Base-by-base conservation (phyloP, 2,888 invertebrate species). In the Julus scandinavius region DNA sequence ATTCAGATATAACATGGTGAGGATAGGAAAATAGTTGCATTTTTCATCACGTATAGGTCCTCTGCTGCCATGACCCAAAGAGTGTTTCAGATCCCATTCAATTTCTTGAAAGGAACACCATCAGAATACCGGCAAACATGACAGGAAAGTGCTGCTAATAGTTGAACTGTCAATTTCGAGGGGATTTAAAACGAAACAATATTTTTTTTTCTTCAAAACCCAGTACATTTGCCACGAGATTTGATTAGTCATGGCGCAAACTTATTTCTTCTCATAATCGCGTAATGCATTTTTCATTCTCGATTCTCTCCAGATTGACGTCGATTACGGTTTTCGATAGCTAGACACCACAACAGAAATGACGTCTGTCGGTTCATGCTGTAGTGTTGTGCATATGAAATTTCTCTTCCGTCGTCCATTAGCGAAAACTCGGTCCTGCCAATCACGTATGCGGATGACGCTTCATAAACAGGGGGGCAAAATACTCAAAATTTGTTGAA, bases 231-330 rank as follows among this genome's bases (percentile, higher is more conserved):
- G 72, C 9, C 7, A 72, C 29, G 29, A 29, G 72, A 72, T 72
- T 72, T 72, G 72, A 72, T 72, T 72, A 72, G 72, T 72, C 72
- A 72, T 72, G 72, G 72, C 72, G 72, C 72, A n/a, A 72, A 72
- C 72, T 72, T 72, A 72, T 29, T 29, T 72, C 72, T 29, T 72
- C 72, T 72, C 29, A 72, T 72, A 72, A 72, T 72, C 72, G n/a
- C 72, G 72, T 72, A 72, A 72, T 72, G 72, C 72, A 72, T 72
- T 72, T 72, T 72, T 72, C 72, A 72, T 72, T 72, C 72, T 72
- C 72, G 72, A 72, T 72, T 72, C 72, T 72, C 72, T 72, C 72
- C 11, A 29, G 72, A 72, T 72, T 72, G 72, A 72, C 72, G 72
- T 72, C 72, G 72, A 72, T 72, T 72, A 72, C 72, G 72, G 29